Conservation (phyloP, 2,888 invertebrate genomes). For the Cosmopolites sordidus region DNA sequence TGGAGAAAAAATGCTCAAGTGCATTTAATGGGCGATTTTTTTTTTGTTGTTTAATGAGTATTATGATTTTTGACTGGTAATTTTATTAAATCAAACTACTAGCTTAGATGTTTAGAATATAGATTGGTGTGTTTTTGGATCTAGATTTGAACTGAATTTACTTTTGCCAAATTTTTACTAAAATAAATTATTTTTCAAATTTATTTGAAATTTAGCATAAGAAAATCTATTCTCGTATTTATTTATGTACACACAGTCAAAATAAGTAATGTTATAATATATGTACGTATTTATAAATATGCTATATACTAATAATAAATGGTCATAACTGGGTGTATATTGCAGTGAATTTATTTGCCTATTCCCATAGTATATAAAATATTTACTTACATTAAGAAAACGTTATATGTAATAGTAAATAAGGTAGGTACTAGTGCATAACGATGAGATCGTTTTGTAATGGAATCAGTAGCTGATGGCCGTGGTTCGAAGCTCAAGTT, state of each 20-base stretch:
- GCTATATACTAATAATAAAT: too few relatives aligned
- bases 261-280: background rate
- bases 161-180: background rate
- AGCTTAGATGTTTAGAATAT: background rate
- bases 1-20: background rate
- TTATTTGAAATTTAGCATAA: background rate
- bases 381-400: too few relatives aligned
- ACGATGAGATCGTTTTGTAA: too few relatives aligned
- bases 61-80: too few relatives aligned
- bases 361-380: too few relatives aligned
- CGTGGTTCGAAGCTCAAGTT: too few relatives aligned
- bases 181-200: background rate
- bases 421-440: too few relatives aligned
- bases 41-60: background rate
- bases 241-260: background rate
- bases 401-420: too few relatives aligned
- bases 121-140: background rate
- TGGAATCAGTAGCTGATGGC: too few relatives aligned
- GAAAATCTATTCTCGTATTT: background rate
- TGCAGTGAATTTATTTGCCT: too few relatives aligned
- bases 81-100: background rate
- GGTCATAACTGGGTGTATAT: too few relatives aligned
- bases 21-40: background rate
- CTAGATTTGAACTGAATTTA: background rate
- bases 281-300: background rate